Percentiles rank a stretch among this genome's conserved stretches.
Conservation (phyloP, 2,888 invertebrate species). For the Cordylochernes scorpioides region DNA sequence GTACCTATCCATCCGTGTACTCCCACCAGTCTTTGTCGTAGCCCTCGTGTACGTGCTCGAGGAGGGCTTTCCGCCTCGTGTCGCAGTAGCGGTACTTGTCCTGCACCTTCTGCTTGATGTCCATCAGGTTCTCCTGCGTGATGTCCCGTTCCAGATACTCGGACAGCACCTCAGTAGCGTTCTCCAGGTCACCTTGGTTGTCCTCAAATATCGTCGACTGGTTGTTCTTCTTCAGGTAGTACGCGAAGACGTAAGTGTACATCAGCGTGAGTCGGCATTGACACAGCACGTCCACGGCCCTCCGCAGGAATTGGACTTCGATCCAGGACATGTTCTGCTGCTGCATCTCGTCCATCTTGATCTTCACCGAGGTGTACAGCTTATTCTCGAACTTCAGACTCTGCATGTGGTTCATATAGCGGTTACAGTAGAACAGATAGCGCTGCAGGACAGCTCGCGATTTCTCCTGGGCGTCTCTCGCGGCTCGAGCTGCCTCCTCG, state of each 20-base stretch:
- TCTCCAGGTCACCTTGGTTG: conserved; percentile 91
- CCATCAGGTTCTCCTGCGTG: conserved; percentile 75
- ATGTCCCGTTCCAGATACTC: conserved; percentile 95
- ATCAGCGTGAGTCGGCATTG: conserved; percentile 89
- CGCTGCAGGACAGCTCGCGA: conserved; percentile 78
- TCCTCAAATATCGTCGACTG: conserved; percentile 95
- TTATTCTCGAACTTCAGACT: conserved; percentile 90
- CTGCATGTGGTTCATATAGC: conserved; percentile 98
- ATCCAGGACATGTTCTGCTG: conserved; percentile 99
- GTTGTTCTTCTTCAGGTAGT: conserved; percentile 88
- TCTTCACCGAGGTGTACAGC: conserved; percentile 73
- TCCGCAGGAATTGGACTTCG: conserved; percentile 92
- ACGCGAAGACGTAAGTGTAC: conserved; percentile 99
- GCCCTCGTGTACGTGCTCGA: conserved; percentile 94
- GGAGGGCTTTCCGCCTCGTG: conserved; percentile 70
- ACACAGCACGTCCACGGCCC: conserved; percentile 85
- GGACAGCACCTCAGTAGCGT: conserved; percentile 81
- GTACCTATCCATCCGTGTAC: conserved; percentile 63
- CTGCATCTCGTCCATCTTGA: conserved; percentile 99
- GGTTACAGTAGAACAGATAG: conserved; percentile 92
- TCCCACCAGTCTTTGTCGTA: conserved; percentile 98
- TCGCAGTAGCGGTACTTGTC: conserved; percentile 93
- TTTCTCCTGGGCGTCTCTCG: conserved; percentile 78
- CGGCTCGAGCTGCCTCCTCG: conserved; percentile 83
- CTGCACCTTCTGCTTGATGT: conserved; percentile 94